Evolutionary conservation across 2,113 vertebrate species (phyloP), one percentile per base, ranked within the genome.

Genomic region (Bombycilla garrulus): DNA sequence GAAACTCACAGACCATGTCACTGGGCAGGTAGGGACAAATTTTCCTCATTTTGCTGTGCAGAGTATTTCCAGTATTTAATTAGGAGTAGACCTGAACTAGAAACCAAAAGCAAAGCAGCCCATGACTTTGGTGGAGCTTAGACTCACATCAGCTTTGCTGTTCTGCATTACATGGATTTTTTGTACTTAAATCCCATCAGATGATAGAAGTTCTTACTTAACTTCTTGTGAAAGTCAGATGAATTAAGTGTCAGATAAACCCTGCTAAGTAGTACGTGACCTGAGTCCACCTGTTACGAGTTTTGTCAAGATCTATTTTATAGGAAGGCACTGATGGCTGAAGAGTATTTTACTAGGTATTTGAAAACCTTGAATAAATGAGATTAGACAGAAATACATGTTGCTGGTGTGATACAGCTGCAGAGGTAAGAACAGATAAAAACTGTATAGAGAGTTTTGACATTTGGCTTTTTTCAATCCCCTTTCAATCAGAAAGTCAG

Each of bases 401-500:
- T 51, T 92, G 47, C 31, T 61, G 6, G 0, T 12, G 26, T 19
- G 16, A 35, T 85, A 60, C 20, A n/a, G 66, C 51, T 86, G 18
- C 33, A 35, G 66, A 42, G 9, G 19, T 47, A 73, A 94, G 36
- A 76, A 33, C 29, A 35, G 35, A 79, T 51, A 23, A 66, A 81
- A 93, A 31, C 42, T 11, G 0, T 14, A 26, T 4, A 6, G 35
- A 26, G 28, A 76, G 8, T 78, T 81, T 84, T 3, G 14, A 44
- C 53, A 23, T 22, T 84, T 1, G 3, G 29, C 35, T 81, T 87
- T 0, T 0, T 67, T 71, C 28, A 62, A 1, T 33, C 0, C 15
- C n/a, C 31, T 45, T 17, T 70, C 38, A n/a, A n/a, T 88, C 61
- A 42, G 35, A 15, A 44, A 79, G 11, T 71, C 16, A 71, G 38